These are phyloP conservation scores for Fundulus diaphanus DNA, from an alignment of 2,797 vertebrate species.

Conservation along the genomic window DNA sequence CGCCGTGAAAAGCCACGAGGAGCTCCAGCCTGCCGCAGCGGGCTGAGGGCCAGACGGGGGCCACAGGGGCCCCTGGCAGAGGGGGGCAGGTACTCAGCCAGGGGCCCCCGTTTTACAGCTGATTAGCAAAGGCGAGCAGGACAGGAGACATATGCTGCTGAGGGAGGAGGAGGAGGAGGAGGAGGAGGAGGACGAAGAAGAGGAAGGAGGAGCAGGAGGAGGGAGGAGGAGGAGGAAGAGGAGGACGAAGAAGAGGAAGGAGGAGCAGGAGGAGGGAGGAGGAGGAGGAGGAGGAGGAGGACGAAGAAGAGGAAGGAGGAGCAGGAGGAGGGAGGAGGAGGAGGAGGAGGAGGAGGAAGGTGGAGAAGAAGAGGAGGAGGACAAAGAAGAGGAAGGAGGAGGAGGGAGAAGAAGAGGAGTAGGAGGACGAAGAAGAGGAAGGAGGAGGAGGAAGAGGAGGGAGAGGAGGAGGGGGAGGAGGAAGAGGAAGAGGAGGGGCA, in stretches of 20 bases:
- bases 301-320: too few species aligned
- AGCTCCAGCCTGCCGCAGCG: slow-evolving; percentile 75
- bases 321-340: too few species aligned
- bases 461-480: neutral
- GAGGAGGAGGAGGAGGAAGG: slow-evolving; percentile 26
- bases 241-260: neutral
- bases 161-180: slow-evolving; percentile 52
- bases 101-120: slow-evolving; percentile 81
- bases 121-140: slow-evolving; percentile 81
- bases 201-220: slow-evolving; percentile 2
- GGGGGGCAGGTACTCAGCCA: too few species aligned
- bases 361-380: slow-evolving; percentile 59
- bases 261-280: neutral
- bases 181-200: slow-evolving; percentile 53
- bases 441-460: neutral
- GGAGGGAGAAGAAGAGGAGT: too few species aligned
- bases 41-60: slow-evolving; percentile 71
- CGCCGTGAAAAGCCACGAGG: slow-evolving; percentile 74
- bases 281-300: neutral
- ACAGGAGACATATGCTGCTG: slow-evolving; percentile 74
- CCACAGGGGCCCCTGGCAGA: slow-evolving; percentile 63
- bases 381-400: slow-evolving; percentile 32
- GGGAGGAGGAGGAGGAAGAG: neutral
- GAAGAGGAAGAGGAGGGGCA: neutral
- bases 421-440: slow-evolving; percentile 10